Conservation (phyloP, 2,797 vertebrate species). For the Enteromius unitaeniatus region DNA sequence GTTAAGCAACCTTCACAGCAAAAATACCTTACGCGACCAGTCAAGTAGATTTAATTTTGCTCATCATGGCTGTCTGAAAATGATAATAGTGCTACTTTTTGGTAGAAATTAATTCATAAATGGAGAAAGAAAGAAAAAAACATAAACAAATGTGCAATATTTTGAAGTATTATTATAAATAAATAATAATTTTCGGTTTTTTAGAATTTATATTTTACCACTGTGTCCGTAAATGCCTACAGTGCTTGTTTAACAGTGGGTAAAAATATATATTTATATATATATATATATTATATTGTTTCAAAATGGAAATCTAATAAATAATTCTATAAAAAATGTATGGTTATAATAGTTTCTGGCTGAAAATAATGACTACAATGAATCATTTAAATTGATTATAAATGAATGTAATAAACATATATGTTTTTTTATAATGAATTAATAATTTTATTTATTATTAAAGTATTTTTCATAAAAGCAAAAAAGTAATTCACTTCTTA, state of each 20-base stretch:
- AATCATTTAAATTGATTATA: too few relatives aligned
- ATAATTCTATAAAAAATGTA: not conserved
- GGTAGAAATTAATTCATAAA: not conserved
- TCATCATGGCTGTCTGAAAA: conserved; percentile 4
- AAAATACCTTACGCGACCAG: not conserved
- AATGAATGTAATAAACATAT: too few relatives aligned
- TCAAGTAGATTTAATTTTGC: not conserved
- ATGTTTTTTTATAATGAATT: too few relatives aligned
- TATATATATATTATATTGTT: not conserved
- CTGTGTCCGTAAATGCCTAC: not conserved
- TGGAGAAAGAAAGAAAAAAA: not conserved
- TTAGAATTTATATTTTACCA: not conserved
- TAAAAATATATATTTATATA: too few relatives aligned
- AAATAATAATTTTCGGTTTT: not conserved
- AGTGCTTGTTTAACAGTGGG: not conserved
- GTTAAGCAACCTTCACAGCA: not conserved
- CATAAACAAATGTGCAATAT: not conserved
- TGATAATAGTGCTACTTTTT: not conserved
- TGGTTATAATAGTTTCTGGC: not conserved
- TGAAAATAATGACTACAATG: not conserved
- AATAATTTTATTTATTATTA: too few relatives aligned
- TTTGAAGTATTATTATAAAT: not conserved
- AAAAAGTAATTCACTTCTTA: not conserved
- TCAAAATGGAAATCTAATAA: not conserved
- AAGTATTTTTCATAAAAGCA: not conserved